Base-by-base conservation (phyloP, 1,140 invertebrate genomes). In the Lepidurus arcticus region DNA sequence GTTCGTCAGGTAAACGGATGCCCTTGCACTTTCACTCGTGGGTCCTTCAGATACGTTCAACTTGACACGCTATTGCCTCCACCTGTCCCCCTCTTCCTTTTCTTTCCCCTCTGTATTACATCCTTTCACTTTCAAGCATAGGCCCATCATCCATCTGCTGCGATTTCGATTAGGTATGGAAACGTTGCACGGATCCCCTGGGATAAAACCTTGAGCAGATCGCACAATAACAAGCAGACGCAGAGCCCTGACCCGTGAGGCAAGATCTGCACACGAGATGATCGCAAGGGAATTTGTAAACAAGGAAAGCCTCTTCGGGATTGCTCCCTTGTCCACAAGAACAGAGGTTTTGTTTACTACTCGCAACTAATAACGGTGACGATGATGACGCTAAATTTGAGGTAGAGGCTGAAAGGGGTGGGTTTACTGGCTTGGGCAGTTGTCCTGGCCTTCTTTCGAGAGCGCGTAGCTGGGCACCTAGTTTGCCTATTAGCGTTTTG, bases 401-500 rank as follows among this genome's bases (percentile, higher is more conserved):
- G 53, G 16, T 9, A 65, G 53, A 7, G 8, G 53, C 16, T 8
- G 53, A 13, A 21, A 21, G 21, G 53, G 53, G 16, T 13, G 13
- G 16, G 53, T 13, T 65, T 13, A 13, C 21, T 7, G 53, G 53
- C 21, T 65, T 65, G 53, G 53, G 13, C 13, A 21, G 16, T 65
- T 65, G 53, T 16, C 16, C 9, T 65, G 53, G 53, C 13, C 13
- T 65, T 65, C 53, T 65, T 65, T 65, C 53, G n/a, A 65, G 53
- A 21, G 53, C 53, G 53, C 53, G 53, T 65, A 65, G 7, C 53
- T 65, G 53, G 21, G 53, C 53, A 21, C 53, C 53, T 7, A 65
- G 53, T 65, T 65, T 65, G 53, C 53, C 53, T 65, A 65, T 21
- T 7, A 65, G 53, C 53, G 53, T 65, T 13, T 65, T 65, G 53